Conservation (phyloP, 1,140 invertebrate genomes). For the Trinorchestia longiramus region DNA sequence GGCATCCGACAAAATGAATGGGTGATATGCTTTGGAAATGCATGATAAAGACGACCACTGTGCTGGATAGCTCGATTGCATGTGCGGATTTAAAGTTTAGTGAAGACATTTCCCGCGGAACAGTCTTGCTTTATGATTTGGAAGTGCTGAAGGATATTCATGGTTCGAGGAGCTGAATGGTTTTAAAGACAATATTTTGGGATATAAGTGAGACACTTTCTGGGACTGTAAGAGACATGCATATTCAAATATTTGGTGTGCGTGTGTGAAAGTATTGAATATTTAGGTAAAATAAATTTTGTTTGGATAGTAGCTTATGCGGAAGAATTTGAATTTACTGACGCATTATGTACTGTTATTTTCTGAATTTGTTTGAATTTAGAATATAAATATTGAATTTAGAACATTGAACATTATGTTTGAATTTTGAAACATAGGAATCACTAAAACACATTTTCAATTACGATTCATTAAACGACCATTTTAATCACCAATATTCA, state of each 20-base stretch:
- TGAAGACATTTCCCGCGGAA: background rate
- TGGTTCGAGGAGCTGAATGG: constrained; percentile 38
- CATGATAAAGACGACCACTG: constrained; percentile 50
- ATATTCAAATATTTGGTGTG: background rate
- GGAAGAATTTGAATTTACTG: background rate
- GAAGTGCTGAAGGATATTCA: constrained; percentile 19
- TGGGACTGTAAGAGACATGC: background rate
- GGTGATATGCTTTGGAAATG: constrained; percentile 54
- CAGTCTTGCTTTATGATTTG: constrained; percentile 36
- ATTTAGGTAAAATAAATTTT: background rate
- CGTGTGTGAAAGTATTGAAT: background rate
- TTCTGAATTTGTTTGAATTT: no score
- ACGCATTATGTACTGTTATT: no score
- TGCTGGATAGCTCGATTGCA: constrained; percentile 54
- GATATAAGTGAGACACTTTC: background rate
- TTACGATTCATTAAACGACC: no score
- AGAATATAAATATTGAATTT: no score
- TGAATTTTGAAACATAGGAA: no score
- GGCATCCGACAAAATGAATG: constrained; percentile 52
- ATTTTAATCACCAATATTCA: no score
- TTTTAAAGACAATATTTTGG: constrained; percentile 32
- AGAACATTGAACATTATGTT: no score
- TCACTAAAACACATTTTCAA: no score
- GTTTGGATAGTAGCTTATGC: background rate
- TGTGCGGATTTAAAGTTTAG: constrained; percentile 53